Percentiles rank a stretch among this genome's conserved stretches.
phyloP scores from a whole-genome alignment of 1,140 invertebrate species.

The Drosophila mayri region DNA sequence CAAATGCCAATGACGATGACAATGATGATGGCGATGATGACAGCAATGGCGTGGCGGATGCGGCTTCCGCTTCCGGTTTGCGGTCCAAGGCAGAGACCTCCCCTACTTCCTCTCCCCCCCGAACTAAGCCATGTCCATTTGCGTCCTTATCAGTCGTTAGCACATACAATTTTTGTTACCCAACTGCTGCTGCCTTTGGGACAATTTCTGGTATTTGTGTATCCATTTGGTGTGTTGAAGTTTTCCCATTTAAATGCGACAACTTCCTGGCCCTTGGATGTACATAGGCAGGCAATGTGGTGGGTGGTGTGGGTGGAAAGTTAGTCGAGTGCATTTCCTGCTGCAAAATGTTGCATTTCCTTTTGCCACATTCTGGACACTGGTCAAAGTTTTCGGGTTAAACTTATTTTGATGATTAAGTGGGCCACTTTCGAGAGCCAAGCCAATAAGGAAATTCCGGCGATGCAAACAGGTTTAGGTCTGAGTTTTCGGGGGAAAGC shows the following conservation, averaged over 20 bases:
- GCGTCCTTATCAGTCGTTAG: constrained; percentile 50
- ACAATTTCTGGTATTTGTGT: constrained; percentile 35
- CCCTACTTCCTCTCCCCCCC: background rate
- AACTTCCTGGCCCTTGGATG: constrained; percentile 58
- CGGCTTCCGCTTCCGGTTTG: constrained; percentile 49
- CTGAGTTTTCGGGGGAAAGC: background rate
- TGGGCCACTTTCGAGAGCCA: constrained; percentile 43
- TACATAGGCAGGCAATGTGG: too few species aligned
- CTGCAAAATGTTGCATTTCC: constrained; percentile 75
- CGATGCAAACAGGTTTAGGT: constrained; percentile 18
- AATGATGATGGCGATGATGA: constrained; percentile 23
- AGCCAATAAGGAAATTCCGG: constrained; percentile 51
- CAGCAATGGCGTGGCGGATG: constrained; percentile 49
- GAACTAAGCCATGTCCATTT: constrained; percentile 47
- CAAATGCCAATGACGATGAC: constrained; percentile 37
- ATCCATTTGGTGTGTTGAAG: constrained; percentile 55
- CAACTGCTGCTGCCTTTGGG: constrained; percentile 14
- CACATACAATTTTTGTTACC: constrained; percentile 24
- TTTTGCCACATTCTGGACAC: constrained; percentile 20
- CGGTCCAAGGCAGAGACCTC: constrained; percentile 20
- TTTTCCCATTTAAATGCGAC: constrained; percentile 71
- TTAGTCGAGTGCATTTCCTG: constrained; percentile 69
- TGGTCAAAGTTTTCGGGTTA: constrained; percentile 40
- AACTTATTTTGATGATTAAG: constrained; percentile 68
- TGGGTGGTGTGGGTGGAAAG: constrained; percentile 27